Conservation (phyloP, 2,888 invertebrate genomes). For the Dermolepida albohirtum region DNA sequence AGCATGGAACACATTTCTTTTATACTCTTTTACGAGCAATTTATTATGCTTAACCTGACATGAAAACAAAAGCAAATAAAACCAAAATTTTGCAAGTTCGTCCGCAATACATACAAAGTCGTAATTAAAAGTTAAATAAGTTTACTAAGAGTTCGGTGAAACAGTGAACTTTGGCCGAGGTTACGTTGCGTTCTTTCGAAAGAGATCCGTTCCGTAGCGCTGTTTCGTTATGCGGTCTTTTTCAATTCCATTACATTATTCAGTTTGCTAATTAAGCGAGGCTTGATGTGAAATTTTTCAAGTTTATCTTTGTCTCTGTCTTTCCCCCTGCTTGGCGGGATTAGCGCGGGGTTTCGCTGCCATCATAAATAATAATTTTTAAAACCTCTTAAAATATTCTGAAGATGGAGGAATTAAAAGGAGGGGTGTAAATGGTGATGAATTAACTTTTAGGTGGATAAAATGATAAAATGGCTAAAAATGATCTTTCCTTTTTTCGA, state of each 20-base stretch:
- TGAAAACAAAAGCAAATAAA: conserved; percentile 44
- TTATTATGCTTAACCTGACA: conserved; percentile 35
- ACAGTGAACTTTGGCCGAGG: conserved; percentile 5
- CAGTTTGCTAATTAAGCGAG: conserved; percentile 29
- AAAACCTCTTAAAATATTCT: conserved; percentile 4
- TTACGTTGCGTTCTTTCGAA: neutral
- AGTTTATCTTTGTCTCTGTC: conserved; percentile 15
- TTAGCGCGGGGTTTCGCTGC: neutral
- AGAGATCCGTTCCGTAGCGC: neutral
- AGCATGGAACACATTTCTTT: no score
- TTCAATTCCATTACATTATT: conserved; percentile 31
- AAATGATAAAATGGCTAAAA: conserved; percentile 8
- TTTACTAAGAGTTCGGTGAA: conserved; percentile 29
- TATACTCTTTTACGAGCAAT: neutral
- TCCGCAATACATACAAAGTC: conserved; percentile 50
- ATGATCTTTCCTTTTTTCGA: neutral
- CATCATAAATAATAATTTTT: conserved; percentile 12
- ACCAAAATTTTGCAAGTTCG: conserved; percentile 46
- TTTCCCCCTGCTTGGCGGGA: neutral
- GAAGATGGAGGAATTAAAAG: neutral
- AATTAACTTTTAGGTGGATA: conserved; percentile 5
- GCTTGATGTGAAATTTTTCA: conserved; percentile 25
- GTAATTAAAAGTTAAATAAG: conserved; percentile 54
- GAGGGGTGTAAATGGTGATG: conserved; percentile 4
- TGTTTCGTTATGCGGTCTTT: conserved; percentile 8